Percentiles rank a stretch among this genome's conserved stretches.
Evolutionary conservation across 2,888 invertebrate genomes (phyloP).

Genomic region (Dryobota labecula): DNA sequence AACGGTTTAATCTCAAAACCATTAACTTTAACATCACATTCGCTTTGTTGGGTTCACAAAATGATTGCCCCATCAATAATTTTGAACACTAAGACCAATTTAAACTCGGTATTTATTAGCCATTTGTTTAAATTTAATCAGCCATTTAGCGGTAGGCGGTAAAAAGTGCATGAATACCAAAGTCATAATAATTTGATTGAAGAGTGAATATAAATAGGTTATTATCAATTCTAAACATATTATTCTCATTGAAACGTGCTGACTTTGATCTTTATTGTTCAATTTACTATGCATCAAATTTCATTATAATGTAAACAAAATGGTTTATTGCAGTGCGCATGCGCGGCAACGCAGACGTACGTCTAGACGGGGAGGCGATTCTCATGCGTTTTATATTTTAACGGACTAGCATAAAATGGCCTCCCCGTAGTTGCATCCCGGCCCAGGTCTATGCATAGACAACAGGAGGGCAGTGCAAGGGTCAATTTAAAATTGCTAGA

Average conservation of each 20-base stretch:
- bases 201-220: conserved; percentile 24
- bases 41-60: conserved; percentile 41
- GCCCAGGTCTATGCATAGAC: conserved; percentile 44
- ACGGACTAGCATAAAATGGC: conserved; percentile 66
- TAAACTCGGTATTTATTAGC: conserved; percentile 45
- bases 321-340: conserved; percentile 72
- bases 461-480: conserved; percentile 50
- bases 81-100: conserved; percentile 42
- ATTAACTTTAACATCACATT: conserved; percentile 50
- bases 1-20: conserved; percentile 57
- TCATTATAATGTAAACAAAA: conserved; percentile 66
- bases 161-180: conserved; percentile 49
- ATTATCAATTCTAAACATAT: conserved; percentile 43
- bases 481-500: conserved; percentile 62
- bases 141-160: conserved; percentile 38
- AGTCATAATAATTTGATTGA: conserved; percentile 56
- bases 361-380: conserved; percentile 84
- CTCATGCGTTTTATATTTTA: conserved; percentile 65
- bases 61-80: conserved; percentile 34
- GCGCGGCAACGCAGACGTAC: conserved; percentile 77
- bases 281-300: conserved; percentile 63
- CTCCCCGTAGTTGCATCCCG: conserved; percentile 52
- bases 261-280: conserved; percentile 54
- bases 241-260: conserved; percentile 54
- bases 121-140: conserved; percentile 53